phyloP scores from a whole-genome alignment of 2,888 invertebrate genomes.

The Amblyjoppa proteus region DNA sequence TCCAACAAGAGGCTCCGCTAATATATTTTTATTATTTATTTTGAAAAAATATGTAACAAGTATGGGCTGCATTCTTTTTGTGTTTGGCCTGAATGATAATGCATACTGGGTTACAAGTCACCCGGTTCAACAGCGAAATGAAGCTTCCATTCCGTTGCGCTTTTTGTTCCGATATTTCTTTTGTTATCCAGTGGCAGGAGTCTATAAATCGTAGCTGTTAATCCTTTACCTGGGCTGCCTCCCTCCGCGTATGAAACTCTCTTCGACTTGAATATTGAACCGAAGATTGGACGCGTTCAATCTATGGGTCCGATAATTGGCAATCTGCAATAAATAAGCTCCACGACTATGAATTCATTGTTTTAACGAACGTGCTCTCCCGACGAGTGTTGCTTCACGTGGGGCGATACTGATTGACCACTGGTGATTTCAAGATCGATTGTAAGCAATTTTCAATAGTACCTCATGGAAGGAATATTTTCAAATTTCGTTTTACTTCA shows the following conservation, averaged over 20 bases:
- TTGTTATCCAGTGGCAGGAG: not conserved
- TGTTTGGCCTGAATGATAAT: not conserved
- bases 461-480: not conserved
- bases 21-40: no score
- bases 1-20: no score
- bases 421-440: slow-evolving; percentile 48
- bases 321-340: slow-evolving; percentile 80
- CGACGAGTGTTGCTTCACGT: not conserved
- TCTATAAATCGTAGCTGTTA: not conserved
- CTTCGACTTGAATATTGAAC: slow-evolving; percentile 2
- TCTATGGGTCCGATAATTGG: slow-evolving; percentile 78
- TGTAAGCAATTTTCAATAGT: not conserved
- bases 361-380: slow-evolving; percentile 72
- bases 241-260: not conserved
- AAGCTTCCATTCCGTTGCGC: not conserved
- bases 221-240: not conserved
- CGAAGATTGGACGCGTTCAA: slow-evolving; percentile 71
- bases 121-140: not conserved
- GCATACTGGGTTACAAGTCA: not conserved
- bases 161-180: not conserved
- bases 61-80: not conserved
- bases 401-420: not conserved
- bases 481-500: not conserved
- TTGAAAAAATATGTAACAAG: not conserved
- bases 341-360: slow-evolving; percentile 77